Base-by-base conservation (phyloP, 2,888 invertebrate species). In the Cheilosia vulpina region DNA sequence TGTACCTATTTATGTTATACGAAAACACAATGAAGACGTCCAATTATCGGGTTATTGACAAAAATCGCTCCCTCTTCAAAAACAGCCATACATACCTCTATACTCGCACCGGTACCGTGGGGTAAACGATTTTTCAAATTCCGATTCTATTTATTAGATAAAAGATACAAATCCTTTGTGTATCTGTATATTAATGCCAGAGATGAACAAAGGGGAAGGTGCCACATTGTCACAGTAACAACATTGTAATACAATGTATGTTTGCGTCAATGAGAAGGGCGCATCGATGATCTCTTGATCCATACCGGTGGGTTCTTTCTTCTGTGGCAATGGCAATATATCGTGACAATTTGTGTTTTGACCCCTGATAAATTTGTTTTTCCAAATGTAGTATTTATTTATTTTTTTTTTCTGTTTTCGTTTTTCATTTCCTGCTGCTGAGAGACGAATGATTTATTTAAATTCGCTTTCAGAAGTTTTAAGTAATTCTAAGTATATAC, bases 201-300 rank as follows among this genome's bases (percentile, higher is more conserved):
- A 65, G 63, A 34, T 3, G 53, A 73, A 80, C 84, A 84, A 84
- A 75, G 63, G 73, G 75, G 69, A 79, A 78, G 83, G 78, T 83
- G 78, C 62, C 73, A 73, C 78, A 73, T 57, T 83, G 68, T 79
- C 68, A 68, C 78, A 72, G 21, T 62, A 38, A 43, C 55, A 53
- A 78, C 62, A 72, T 83, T 78, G 72, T 78, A 43, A 34, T 50
- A 66, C 77, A 78, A 68, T 73, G 55, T 53, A 66, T 27, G 31
- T 58, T 58, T 58, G 52, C 21, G 19, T 52, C 65, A 58, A 31
- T n/a, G 34, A 52, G 41, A 75, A 58, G 69, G 75, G 63, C 75
- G 47, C 80, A 80, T 80, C 53, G 84, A 53, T 84, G 84, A 84
- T 75, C 84, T 80, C 55, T 80, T 84, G 84, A 84, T 75, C 84